Base-by-base conservation (phyloP, 2,797 vertebrate genomes). In the Ptychadena robeensis region DNA sequence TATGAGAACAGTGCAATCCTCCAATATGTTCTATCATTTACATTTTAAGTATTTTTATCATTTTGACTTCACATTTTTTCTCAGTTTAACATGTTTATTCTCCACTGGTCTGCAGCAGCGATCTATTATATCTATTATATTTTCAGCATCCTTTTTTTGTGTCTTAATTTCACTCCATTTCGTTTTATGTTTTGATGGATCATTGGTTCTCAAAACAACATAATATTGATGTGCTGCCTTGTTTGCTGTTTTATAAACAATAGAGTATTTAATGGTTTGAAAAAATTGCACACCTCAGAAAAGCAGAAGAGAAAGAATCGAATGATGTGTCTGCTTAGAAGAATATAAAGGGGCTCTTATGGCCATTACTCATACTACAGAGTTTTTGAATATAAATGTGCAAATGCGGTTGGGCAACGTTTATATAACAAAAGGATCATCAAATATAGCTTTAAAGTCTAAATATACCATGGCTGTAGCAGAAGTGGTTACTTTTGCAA, bases 171-270 rank as follows among this genome's bases (percentile, higher is more conserved):
- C 82, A 80, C 82, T 84, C 71, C 82, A 69, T 84, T 84, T 80
- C 71, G 34, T 80, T 84, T 84, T 84, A 80, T 84, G 82, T 79
- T 75, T 77, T 75, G 82, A 84, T 84, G 77, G 77, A 84, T 80
- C 82, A 80, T 84, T 84, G 71, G 77, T 84, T 84, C 65, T 74
- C 82, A 84, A 75, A 84, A 84, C 82, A 84, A 80, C 82, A 84
- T 84, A 63, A 80, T 84, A 84, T 84, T 80, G 82, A 80, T 80
- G 77, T 28, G 70, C 77, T 84, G 82, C 77, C 82, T 84, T 84
- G 77, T 84, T 74, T 84, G 77, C 64, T 80, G 71, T 84, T 69
- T 84, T 84, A 84, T 59, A 80, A 79, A 84, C 77, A 84, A 84
- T 80, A 84, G 64, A 40, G 63, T 69, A 79, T 79, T 83, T 79